phyloP scores from a whole-genome alignment of 2,113 vertebrate genomes.

The Pterophyllum scalare region DNA sequence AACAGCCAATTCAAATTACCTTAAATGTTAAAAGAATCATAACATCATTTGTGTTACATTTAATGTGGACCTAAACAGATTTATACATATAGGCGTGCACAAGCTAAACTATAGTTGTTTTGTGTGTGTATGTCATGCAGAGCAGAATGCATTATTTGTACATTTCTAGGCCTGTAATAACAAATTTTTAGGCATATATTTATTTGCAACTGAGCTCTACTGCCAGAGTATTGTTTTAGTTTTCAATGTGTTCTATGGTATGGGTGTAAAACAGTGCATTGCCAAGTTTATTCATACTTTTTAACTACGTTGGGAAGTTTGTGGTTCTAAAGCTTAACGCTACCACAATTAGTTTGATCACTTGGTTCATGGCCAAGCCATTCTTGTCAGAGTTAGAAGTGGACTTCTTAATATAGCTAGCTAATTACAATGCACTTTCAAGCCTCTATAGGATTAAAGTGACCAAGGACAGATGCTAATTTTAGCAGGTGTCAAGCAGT shows the following conservation, averaged over 20 bases:
- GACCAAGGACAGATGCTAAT: conserved; percentile 10
- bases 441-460: conserved; percentile 33
- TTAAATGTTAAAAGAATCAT: not conserved
- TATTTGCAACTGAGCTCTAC: not conserved
- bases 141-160: not conserved
- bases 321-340: not conserved
- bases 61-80: not conserved
- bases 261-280: not conserved
- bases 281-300: not conserved
- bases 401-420: not conserved
- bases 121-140: not conserved
- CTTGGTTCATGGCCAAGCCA: not conserved
- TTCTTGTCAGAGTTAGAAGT: not conserved
- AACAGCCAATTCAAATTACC: not conserved
- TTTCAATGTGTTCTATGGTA: not conserved
- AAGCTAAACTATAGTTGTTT: too few species aligned
- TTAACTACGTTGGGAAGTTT: not conserved
- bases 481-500: conserved; percentile 7
- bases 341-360: not conserved
- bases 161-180: not conserved
- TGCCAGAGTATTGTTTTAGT: not conserved
- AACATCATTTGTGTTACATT: not conserved
- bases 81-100: not conserved
- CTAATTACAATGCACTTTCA: conserved; percentile 23
- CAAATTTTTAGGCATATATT: not conserved